Base-by-base conservation (phyloP, 1,140 invertebrate genomes). In the Aethina tumida region DNA sequence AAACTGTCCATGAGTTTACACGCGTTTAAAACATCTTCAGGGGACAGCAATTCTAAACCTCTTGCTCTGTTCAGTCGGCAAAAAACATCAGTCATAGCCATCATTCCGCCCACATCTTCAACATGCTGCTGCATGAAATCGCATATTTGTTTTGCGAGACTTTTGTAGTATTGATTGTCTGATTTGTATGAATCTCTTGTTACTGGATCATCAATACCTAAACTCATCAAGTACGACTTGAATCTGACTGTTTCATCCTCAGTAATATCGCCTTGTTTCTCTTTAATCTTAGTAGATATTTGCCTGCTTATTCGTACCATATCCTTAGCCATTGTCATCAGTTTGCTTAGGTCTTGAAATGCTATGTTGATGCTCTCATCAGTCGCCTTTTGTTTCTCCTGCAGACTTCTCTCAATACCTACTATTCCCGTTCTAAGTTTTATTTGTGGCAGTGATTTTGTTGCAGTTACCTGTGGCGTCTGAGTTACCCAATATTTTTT, bases 191-290 rank as follows among this genome's bases (percentile, higher is more conserved):
- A 76, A 57, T 90, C 81, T 59, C 89, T 76, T 0, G 94, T 97
- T 0, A 98, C 94, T 12, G 94, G 94, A 71, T 98, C 92, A 55
- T 93, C 88, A 45, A 99, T 94, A 52, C 95, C 95, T 47, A 99
- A 73, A 63, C 91, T 96, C 61, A 99, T 74, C 22, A 99, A 66
- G 58, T 98, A 95, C 0, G 92, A 87, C 62, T 97, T 96, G 55
- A 99, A 97, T 48, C 80, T 76, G 9, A 97, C 74, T 5, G 94
- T 97, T 69, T 99, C 96, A 71, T 98, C 95, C 61, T 97, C 91
- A 7, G 90, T 94, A 44, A 97, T 91, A 55, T 93, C 88, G 16
- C 91, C 93, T 71, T 96, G 88, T 57, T 85, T 89, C 52, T 95
- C 89, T 71, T 84, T 76, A 52, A 98, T 91, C 75, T 94, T 95